phyloP scores from a whole-genome alignment of 2,797 vertebrate genomes.

The Diglossa cyanea region DNA sequence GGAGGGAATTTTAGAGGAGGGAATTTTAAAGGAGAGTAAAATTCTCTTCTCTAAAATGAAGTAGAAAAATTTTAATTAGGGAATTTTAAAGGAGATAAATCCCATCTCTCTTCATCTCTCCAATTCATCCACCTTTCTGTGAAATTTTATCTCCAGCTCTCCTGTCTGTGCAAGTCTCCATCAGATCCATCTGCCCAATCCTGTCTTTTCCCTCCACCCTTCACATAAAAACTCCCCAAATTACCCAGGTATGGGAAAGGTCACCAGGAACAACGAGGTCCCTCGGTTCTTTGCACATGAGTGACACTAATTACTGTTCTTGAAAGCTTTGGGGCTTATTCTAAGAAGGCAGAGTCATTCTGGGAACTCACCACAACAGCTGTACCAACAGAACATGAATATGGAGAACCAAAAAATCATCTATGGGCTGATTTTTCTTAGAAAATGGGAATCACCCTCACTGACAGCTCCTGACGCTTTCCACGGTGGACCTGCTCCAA shows the following conservation, averaged over 20 bases:
- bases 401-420: neutral
- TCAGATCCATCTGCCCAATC: neutral
- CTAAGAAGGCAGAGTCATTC: neutral
- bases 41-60: neutral
- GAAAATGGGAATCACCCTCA: fast-evolving
- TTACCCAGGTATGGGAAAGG: neutral
- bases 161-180: neutral
- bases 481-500: fast-evolving
- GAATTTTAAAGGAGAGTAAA: neutral
- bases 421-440: neutral
- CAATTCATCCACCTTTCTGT: neutral
- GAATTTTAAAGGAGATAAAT: neutral
- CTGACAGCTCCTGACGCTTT: neutral
- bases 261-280: fast-evolving
- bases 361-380: neutral
- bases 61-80: neutral
- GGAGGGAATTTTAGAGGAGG: neutral
- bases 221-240: neutral
- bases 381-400: neutral
- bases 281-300: neutral
- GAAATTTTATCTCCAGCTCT: neutral
- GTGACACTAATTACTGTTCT: neutral
- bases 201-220: neutral
- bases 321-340: neutral
- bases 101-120: too few relatives aligned